Base-by-base conservation (phyloP, 2,113 vertebrate genomes). In the Thinocorus orbignyianus region DNA sequence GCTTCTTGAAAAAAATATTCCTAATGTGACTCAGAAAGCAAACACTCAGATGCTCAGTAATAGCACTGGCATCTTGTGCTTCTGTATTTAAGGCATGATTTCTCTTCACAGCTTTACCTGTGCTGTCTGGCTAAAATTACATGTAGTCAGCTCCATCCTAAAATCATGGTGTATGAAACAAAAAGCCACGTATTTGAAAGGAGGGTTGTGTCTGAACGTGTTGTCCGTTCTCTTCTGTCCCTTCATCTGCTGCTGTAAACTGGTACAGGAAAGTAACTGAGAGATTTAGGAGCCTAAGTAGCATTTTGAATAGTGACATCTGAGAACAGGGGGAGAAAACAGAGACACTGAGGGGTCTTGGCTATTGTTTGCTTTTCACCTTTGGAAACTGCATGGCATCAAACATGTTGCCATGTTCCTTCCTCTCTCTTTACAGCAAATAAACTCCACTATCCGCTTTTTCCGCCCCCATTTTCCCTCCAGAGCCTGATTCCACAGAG, bases 401-500 rank as follows among this genome's bases (percentile, higher is more conserved):
- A 95, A 94, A 84, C 17, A 68, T 3, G 2, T 61, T 4, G 1
- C 26, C 44, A 31, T 2, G 1, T 72, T 87, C 41, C 54, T 61
- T 69, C n/a, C 66, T 77, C 54, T 66, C 37, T 77, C 6, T 65
- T 72, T 92, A 55, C 87, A 77, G 64, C 48, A 93, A 41, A 69
- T 1, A 65, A 24, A 13, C 24, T 69, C 52, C 0, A 0, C 10
- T 44, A 12, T 44, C 33, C 9, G 68, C 35, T 68, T 61, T 60
- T 89, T 69, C 66, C 3, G 0, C n/a, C 25, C 42, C 18, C 61
- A 54, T 35, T 25, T 69, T 90, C 41, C 28, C 61, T 87, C 52
- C 58, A 58, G 66, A 90, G 28, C 9, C 16, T 17, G 11, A 61
- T 77, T 88, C 49, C 78, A 62, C 9, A 5, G 28, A 91, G 25